These are phyloP conservation scores for Hedychridium roseum DNA, from an alignment of 2,888 invertebrate species.

Conservation along the genomic window DNA sequence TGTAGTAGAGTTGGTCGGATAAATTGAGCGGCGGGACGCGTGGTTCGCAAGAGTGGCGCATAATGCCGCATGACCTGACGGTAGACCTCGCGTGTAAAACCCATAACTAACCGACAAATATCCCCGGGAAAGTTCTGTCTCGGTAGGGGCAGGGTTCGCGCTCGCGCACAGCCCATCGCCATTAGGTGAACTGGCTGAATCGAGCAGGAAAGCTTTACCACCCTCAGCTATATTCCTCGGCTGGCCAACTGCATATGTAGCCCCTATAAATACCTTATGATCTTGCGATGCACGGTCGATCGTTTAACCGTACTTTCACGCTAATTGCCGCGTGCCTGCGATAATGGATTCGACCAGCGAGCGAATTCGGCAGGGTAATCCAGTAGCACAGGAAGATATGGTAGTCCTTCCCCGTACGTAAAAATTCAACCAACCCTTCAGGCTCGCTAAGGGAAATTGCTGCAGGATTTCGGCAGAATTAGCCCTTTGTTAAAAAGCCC, in stretches of 20 bases:
- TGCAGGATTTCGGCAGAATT: too few species aligned
- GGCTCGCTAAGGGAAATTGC: too few species aligned
- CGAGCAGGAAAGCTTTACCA: too few species aligned
- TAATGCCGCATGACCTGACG: constrained; percentile 40
- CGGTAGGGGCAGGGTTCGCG: background rate
- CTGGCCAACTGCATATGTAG: too few species aligned
- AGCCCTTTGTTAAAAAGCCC: too few species aligned
- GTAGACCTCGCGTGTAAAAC: constrained; percentile 52
- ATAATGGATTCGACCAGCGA: constrained; percentile 9
- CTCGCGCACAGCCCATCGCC: constrained; percentile 22
- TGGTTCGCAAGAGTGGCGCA: constrained; percentile 40
- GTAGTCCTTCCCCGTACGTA: too few species aligned
- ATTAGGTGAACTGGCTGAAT: too few species aligned
- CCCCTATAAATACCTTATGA: constrained; percentile 27
- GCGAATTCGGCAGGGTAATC: background rate
- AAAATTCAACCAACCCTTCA: too few species aligned
- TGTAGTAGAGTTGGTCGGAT: too few species aligned
- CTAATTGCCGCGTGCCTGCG: constrained; percentile 30
- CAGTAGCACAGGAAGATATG: too few species aligned
- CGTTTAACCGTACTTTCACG: constrained; percentile 30
- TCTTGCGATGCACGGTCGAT: constrained; percentile 17
- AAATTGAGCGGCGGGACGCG: constrained; percentile 44
- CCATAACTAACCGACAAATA: constrained; percentile 49
- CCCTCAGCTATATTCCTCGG: too few species aligned
- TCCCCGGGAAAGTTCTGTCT: constrained; percentile 35